Base-by-base conservation (phyloP, 2,888 invertebrate species). In the Drosophila bunnanda region DNA sequence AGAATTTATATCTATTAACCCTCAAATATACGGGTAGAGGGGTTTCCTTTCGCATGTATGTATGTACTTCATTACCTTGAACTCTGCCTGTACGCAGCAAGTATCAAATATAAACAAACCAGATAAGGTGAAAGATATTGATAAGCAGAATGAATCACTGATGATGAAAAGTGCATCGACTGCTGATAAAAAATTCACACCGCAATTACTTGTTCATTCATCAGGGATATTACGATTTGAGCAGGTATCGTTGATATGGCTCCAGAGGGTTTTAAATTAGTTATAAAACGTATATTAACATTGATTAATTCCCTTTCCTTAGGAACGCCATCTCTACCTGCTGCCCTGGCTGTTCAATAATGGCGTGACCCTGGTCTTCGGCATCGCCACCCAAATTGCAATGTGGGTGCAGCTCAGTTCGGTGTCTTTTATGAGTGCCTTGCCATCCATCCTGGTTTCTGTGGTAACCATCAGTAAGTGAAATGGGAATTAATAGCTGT, bases 281-380 rank as follows among this genome's bases (percentile, higher is more conserved):
- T 17, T 17, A 30, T 22, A 41, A 20, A 41, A 20, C 2, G 7
- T 22, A 22, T 20, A 9, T 8, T 22, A 32, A 22, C 9, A 32
- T 5, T 50, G 15, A 52, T 10, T 1, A 22, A 52, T 52, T 52
- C 1, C 6, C 15, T 15, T 5, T 48, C 10, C 15, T 52, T 57
- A 89, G 89, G 89, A 89, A 77, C 80, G 88, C 25, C 89, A 89
- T 56, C 74, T 87, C 58, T 66, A 87, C 66, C 50, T 90, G 53
- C 65, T 89, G 28, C 89, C 89, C 15, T 90, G 88, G 89, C 69
- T 90, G 9, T 71, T 89, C 34, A 88, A 86, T 59, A 76, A 79
- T 20, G 81, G 79, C 32, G 39, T 87, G 9, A 44, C 69, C 1
- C 62, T 88, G 30, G 36, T 70, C 30, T 66, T 82, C 8, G 75